These are phyloP conservation scores for Hirtodrosophila cameraria DNA, from an alignment of 2,888 invertebrate genomes.

Conservation along the genomic window DNA sequence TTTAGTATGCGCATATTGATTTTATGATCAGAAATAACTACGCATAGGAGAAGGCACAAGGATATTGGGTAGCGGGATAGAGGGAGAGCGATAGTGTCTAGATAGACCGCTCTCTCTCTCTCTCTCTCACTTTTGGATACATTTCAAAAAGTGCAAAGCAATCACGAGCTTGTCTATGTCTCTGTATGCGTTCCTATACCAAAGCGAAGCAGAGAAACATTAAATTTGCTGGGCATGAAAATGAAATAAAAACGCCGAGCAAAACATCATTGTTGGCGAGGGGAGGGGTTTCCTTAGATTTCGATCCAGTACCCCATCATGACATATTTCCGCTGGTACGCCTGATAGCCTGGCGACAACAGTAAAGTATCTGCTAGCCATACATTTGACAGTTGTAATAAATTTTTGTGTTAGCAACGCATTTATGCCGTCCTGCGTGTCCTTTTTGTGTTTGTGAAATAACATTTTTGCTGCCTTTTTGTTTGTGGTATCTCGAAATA, in stretches of 20 bases:
- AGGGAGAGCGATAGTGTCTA: background rate
- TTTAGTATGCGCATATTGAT: constrained; percentile 81
- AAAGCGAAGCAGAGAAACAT: constrained; percentile 35
- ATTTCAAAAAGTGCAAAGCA: constrained; percentile 75
- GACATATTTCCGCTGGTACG: constrained; percentile 19
- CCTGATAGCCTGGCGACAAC: constrained; percentile 49
- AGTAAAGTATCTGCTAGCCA: constrained; percentile 62
- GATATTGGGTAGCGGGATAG: background rate
- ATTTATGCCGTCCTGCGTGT: constrained; percentile 13
- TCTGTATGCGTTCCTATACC: constrained; percentile 21
- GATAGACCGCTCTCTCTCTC: background rate
- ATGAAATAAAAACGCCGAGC: constrained; percentile 54
- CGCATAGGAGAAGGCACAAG: constrained; percentile 58
- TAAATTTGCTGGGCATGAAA: constrained; percentile 54
- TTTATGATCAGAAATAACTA: constrained; percentile 79
- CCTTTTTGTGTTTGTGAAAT: constrained; percentile 49
- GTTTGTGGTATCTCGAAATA: constrained; percentile 56
- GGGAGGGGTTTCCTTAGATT: constrained; percentile 11
- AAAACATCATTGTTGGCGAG: constrained; percentile 14
- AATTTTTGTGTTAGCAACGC: constrained; percentile 60
- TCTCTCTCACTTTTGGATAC: too few relatives aligned
- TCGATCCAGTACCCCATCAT: constrained; percentile 24
- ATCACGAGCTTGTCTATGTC: constrained; percentile 56
- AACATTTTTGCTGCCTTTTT: constrained; percentile 34
- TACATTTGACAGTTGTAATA: constrained; percentile 67